Percentiles rank a stretch among this genome's conserved stretches.
Evolutionary conservation across 2,888 invertebrate genomes (phyloP).

Genomic region (Diadegma fenestrale): DNA sequence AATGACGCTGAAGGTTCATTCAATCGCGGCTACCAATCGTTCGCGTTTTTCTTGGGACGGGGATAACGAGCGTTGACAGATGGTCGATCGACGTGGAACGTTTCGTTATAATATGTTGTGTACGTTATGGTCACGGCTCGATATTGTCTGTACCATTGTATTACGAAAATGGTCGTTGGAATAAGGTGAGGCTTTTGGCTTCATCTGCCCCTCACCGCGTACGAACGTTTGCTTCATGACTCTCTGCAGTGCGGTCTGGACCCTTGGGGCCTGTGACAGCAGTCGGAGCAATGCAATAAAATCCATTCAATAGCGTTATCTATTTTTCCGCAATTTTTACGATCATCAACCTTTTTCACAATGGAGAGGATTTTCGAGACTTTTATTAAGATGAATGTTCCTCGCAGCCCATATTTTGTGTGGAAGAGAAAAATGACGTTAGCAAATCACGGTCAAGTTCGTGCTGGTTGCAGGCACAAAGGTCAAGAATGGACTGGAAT

Average conservation of each 20-base stretch:
- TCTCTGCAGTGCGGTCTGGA: slow-evolving; percentile 4
- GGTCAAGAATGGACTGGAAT: neutral
- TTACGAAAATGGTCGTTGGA: slow-evolving; percentile 51
- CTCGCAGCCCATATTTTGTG: neutral
- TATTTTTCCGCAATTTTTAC: slow-evolving; percentile 46
- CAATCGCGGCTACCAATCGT: neutral
- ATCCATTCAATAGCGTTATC: slow-evolving; percentile 46
- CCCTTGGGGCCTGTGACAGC: slow-evolving; percentile 38
- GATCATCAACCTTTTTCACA: slow-evolving; percentile 27
- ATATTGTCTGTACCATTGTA: slow-evolving; percentile 44
- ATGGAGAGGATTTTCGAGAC: slow-evolving; percentile 28
- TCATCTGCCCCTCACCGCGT: slow-evolving; percentile 42
- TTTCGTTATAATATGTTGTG: slow-evolving; percentile 52
- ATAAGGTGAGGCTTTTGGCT: slow-evolving; percentile 26
- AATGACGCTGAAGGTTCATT: slow-evolving; percentile 3
- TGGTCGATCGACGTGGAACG: slow-evolving; percentile 46
- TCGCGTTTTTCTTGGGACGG: neutral
- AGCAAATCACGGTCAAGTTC: neutral
- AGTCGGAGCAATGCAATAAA: slow-evolving; percentile 36
- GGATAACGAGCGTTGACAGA: slow-evolving; percentile 55
- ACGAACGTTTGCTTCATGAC: slow-evolving; percentile 27
- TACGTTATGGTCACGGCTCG: slow-evolving; percentile 26
- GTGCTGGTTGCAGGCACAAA: no score
- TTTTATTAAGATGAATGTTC: slow-evolving; percentile 30
- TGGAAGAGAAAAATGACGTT: neutral